These are phyloP conservation scores for Siniperca undulata DNA, from an alignment of 2,797 vertebrate genomes.

Conservation along the genomic window DNA sequence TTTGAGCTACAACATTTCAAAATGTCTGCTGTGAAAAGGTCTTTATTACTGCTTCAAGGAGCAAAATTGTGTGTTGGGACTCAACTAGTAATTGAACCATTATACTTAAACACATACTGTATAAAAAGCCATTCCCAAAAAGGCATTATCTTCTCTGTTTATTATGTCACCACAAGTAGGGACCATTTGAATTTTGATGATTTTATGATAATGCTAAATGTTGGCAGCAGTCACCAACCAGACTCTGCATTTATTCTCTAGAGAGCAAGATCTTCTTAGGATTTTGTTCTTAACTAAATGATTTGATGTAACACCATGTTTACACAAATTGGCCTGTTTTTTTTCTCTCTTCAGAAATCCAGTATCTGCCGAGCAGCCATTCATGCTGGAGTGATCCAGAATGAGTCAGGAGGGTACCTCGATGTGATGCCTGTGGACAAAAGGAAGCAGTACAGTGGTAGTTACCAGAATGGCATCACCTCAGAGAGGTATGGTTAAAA, in stretches of 20 bases:
- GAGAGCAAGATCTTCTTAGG: not conserved
- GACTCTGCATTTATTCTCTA: not conserved
- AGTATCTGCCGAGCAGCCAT: constrained; percentile 96
- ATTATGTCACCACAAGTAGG: not conserved
- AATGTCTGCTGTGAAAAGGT: not conserved
- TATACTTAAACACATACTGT: not conserved
- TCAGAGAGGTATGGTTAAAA: constrained; percentile 91
- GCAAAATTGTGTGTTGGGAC: not conserved
- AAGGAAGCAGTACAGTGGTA: constrained; percentile 90
- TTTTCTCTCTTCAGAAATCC: constrained; percentile 85
- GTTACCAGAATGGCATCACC: constrained; percentile 92
- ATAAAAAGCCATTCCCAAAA: not conserved
- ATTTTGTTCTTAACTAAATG: not conserved
- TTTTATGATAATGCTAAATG: not conserved
- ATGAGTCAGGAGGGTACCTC: constrained; percentile 92
- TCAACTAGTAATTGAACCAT: not conserved
- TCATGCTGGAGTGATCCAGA: constrained; percentile 94
- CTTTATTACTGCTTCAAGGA: not conserved
- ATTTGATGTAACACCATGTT: not conserved
- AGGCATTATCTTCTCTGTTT: not conserved
- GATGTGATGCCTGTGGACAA: constrained; percentile 96
- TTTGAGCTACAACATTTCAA: not conserved
- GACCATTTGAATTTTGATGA: not conserved
- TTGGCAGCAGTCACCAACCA: not conserved
- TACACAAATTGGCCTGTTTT: not conserved